Evolutionary conservation across 2,113 vertebrate genomes (phyloP).

Genomic region (Sarotherodon lohbergeri): DNA sequence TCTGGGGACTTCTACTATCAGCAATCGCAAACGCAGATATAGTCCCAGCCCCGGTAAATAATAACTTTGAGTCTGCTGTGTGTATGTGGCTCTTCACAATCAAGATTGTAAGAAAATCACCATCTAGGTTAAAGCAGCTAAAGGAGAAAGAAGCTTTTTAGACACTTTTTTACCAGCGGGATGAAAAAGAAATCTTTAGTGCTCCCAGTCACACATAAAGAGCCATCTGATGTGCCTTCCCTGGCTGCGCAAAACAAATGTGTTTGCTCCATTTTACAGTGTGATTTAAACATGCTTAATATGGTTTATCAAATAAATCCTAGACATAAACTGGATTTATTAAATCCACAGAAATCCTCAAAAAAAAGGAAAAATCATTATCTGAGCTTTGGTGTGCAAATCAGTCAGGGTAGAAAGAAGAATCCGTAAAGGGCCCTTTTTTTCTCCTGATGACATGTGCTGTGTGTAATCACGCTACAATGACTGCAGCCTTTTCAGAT

Average conservation of each 20-base stretch:
- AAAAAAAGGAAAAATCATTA: background rate
- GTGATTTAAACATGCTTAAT: constrained; percentile 10
- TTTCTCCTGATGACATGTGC: background rate
- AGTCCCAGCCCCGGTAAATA: background rate
- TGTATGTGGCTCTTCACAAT: background rate
- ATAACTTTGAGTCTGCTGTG: background rate
- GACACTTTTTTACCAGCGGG: background rate
- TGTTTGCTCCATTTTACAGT: background rate
- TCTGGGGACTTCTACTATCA: background rate
- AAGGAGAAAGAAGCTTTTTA: background rate
- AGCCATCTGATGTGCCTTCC: background rate
- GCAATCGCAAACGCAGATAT: background rate
- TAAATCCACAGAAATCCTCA: constrained; percentile 13
- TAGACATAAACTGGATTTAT: background rate
- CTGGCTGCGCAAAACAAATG: background rate
- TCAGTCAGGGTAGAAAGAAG: background rate
- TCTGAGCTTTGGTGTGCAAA: background rate
- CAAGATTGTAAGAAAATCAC: background rate
- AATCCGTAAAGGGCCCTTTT: background rate
- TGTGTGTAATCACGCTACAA: background rate
- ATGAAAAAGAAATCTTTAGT: background rate
- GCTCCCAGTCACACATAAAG: background rate
- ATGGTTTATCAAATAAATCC: constrained; percentile 8
- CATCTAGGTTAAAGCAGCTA: background rate
- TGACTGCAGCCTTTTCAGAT: background rate